Conservation (phyloP, 1,140 invertebrate genomes). For the Atta colombica region DNA sequence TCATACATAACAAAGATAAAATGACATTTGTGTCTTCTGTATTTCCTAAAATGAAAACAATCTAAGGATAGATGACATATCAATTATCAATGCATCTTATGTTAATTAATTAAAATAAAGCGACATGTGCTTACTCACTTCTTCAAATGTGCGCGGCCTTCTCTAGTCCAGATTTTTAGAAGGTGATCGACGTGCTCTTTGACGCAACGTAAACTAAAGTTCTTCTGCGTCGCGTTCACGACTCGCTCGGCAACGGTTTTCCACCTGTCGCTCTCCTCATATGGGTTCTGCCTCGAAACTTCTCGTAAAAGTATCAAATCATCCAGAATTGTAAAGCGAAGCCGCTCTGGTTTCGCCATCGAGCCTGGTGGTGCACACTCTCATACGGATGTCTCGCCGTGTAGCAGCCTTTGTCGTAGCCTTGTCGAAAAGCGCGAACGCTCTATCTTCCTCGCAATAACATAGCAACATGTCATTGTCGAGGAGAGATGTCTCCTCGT, state of each 20-base stretch:
- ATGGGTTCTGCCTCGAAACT: conserved; percentile 29
- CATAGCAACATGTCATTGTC: conserved; percentile 47
- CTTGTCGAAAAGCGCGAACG: conserved; percentile 13
- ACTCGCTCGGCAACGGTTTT: conserved; percentile 40
- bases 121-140: conserved; percentile 3
- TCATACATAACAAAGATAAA: too few relatives aligned
- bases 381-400: conserved; percentile 13
- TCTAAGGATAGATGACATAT: neutral
- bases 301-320: conserved; percentile 53
- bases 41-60: too few relatives aligned
- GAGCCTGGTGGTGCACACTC: neutral
- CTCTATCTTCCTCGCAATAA: conserved; percentile 31
- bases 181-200: conserved; percentile 56
- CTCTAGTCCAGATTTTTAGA: conserved; percentile 51
- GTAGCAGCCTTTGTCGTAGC: neutral
- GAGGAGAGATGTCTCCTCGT: conserved; percentile 14
- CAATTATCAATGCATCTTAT: neutral
- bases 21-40: too few relatives aligned
- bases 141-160: conserved; percentile 32
- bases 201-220: conserved; percentile 44
- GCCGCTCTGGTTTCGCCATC: conserved; percentile 55
- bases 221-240: conserved; percentile 47
- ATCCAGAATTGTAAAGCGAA: conserved; percentile 54
- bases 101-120: neutral
- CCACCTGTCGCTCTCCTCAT: conserved; percentile 49